phyloP scores from a whole-genome alignment of 2,797 vertebrate species.

The Sibirionetta formosa region DNA sequence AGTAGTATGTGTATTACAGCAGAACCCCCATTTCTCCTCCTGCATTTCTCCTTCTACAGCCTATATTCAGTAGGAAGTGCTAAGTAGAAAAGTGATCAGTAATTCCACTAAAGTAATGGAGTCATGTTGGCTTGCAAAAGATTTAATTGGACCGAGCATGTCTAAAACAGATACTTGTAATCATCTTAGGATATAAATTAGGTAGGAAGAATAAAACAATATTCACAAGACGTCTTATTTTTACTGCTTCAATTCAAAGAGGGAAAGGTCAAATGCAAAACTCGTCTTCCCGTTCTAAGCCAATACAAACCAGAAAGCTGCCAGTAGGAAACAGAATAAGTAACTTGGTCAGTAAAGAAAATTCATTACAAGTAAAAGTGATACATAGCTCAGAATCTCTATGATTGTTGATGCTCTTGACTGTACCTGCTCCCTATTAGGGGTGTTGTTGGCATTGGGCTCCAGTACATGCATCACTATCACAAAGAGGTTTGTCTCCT shows the following conservation, averaged over 20 bases:
- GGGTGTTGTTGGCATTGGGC: not conserved
- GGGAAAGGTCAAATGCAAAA: not conserved
- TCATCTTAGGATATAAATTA: not conserved
- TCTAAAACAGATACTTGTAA: not conserved
- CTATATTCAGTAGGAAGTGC: not conserved
- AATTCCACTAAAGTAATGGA: too few relatives aligned
- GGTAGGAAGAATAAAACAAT: not conserved
- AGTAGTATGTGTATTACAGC: not conserved
- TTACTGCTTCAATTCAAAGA: not conserved
- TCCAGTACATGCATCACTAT: not conserved
- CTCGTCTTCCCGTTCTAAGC: not conserved
- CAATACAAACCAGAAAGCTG: not conserved
- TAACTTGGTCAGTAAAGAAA: not conserved
- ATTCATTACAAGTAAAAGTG: fast-evolving
- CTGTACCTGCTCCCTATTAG: not conserved
- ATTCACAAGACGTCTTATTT: not conserved
- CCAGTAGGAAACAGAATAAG: not conserved
- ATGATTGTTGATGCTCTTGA: not conserved
- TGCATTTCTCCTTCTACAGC: not conserved
- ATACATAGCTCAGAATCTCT: not conserved
- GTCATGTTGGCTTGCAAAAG: not conserved
- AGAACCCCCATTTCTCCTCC: not conserved
- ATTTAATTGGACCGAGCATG: not conserved
- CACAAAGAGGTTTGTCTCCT: not conserved
- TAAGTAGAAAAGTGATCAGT: too few relatives aligned